phyloP scores from a whole-genome alignment of 2,797 vertebrate species.

The Nasua narica region DNA sequence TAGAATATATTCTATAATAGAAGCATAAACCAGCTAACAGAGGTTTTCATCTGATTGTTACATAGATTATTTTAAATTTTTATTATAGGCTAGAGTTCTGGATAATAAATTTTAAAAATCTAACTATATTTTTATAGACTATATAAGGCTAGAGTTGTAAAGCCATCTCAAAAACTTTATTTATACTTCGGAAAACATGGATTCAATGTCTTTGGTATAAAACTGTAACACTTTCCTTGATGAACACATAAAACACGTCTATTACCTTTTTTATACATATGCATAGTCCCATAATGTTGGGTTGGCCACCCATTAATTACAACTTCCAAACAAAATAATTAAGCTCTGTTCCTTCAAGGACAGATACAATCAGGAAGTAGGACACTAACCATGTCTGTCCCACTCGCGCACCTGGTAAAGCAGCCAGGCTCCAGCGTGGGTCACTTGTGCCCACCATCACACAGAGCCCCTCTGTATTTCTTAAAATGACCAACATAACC shows the following conservation, averaged over 20 bases:
- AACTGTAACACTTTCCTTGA: neutral
- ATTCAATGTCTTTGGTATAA: slow-evolving; percentile 47
- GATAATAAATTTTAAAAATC: neutral
- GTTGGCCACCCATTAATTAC: neutral
- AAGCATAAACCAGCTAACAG: neutral
- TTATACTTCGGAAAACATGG: neutral
- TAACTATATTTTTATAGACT: neutral
- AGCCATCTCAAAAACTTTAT: neutral
- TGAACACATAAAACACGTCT: neutral
- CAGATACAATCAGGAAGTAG: neutral
- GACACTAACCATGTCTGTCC: neutral
- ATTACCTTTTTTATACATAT: neutral
- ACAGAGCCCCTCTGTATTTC: neutral
- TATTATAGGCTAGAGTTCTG: neutral
- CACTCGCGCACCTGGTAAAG: neutral
- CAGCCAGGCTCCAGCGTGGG: neutral
- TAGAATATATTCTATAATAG: neutral
- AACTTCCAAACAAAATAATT: neutral
- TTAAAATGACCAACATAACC: neutral
- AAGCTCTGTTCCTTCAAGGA: neutral
- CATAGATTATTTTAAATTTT: neutral
- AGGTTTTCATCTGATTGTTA: neutral
- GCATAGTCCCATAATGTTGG: neutral
- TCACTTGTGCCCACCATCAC: neutral
- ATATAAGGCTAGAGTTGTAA: neutral